phyloP scores from a whole-genome alignment of 2,888 invertebrate species.

The Acanthosepion lycidas region DNA sequence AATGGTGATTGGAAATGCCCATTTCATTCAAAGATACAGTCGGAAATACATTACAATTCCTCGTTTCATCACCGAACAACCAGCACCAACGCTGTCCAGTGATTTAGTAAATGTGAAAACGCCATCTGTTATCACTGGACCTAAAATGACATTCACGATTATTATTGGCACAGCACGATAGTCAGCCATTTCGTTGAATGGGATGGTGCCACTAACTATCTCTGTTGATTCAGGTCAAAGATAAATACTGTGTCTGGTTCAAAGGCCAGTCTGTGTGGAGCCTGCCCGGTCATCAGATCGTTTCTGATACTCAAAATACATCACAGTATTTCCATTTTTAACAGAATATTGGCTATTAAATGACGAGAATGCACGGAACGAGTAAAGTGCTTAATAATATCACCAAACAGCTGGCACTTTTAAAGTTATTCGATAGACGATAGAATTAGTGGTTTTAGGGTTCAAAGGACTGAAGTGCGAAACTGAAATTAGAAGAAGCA shows the following conservation, averaged over 20 bases:
- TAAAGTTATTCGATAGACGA: neutral
- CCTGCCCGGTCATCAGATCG: neutral
- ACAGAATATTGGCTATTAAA: neutral
- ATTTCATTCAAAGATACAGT: neutral
- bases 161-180: neutral
- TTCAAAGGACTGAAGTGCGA: no score
- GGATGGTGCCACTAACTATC: neutral
- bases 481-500: no score
- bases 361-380: neutral
- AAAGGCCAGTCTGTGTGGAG: neutral
- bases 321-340: neutral
- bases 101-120: neutral
- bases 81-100: neutral
- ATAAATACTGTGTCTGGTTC: neutral
- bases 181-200: neutral
- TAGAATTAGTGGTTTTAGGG: neutral
- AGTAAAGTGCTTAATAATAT: neutral
- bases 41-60: neutral
- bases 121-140: neutral
- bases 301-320: neutral
- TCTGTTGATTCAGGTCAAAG: neutral
- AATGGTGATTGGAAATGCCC: no score
- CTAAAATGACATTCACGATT: neutral
- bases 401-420: neutral
- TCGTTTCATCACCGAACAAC: neutral